Evolutionary conservation across 1,140 invertebrate species (phyloP).

Genomic region (Archivesica marissinica): DNA sequence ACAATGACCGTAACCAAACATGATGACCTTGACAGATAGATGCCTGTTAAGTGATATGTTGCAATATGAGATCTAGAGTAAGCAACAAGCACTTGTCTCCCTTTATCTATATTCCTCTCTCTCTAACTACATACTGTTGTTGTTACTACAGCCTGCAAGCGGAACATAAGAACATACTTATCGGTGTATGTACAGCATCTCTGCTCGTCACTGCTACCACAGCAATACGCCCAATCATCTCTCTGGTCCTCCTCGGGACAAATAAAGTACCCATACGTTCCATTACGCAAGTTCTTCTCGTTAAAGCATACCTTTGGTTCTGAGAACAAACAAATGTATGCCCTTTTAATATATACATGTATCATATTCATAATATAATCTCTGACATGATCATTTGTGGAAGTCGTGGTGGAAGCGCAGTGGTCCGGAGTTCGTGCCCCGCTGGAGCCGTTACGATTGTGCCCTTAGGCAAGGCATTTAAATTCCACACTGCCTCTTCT

Average conservation of each 20-base stretch:
- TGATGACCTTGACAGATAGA: not conserved
- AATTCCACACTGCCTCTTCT: too few relatives aligned
- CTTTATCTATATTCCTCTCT: not conserved
- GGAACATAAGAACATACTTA: slow-evolving; percentile 4
- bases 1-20: not conserved
- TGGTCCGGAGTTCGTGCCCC: too few relatives aligned
- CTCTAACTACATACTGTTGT: not conserved
- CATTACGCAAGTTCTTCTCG: slow-evolving; percentile 40
- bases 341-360: too few relatives aligned
- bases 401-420: too few relatives aligned
- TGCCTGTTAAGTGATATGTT: not conserved
- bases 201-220: slow-evolving; percentile 42
- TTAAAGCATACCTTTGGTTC: slow-evolving; percentile 56
- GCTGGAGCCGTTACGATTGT: too few relatives aligned
- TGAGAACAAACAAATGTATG: slow-evolving; percentile 9
- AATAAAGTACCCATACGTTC: slow-evolving; percentile 53
- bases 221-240: slow-evolving; percentile 42
- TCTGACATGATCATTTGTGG: too few relatives aligned
- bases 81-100: not conserved
- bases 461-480: too few relatives aligned
- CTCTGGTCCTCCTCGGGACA: slow-evolving; percentile 22
- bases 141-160: not conserved
- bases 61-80: not conserved
- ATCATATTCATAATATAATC: too few relatives aligned
- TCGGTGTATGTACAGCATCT: slow-evolving; percentile 31